Percentiles rank a stretch among this genome's conserved stretches.
Conservation (phyloP, 1,140 invertebrate species). For the Drosophila repleta region DNA sequence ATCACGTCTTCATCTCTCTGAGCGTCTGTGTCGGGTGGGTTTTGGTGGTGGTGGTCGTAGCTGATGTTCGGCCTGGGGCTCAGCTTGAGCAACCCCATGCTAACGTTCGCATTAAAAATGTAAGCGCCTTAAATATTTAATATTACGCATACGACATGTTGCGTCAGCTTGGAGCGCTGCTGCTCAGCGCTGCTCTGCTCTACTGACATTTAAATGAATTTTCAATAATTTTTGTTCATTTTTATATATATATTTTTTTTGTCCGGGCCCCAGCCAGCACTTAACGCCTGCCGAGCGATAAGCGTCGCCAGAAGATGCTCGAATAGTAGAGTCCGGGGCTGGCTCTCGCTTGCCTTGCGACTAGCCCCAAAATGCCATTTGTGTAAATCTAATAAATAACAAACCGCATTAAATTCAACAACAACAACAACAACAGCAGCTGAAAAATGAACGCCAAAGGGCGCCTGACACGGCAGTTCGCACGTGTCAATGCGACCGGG, state of each 20-base stretch:
- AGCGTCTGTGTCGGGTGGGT: too few relatives aligned
- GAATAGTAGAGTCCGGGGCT: slow-evolving; percentile 4
- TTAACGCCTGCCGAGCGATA: slow-evolving; percentile 54
- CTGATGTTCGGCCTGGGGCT: background rate
- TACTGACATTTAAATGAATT: slow-evolving; percentile 75
- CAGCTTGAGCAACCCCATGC: slow-evolving; percentile 23
- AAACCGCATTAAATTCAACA: slow-evolving; percentile 77
- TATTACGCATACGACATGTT: slow-evolving; percentile 79
- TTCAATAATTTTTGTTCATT: slow-evolving; percentile 66
- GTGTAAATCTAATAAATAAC: slow-evolving; percentile 79
- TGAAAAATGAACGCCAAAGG: slow-evolving; percentile 23
- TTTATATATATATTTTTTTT: too few relatives aligned
- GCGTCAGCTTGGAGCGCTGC: slow-evolving; percentile 37
- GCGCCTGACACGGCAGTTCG: slow-evolving; percentile 36
- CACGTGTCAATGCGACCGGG: slow-evolving; percentile 54
- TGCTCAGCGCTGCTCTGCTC: background rate
- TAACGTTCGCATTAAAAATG: slow-evolving; percentile 67
- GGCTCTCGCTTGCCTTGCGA: background rate
- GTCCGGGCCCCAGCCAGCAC: slow-evolving; percentile 47
- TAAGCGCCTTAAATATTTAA: slow-evolving; percentile 76
- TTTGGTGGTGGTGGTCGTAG: too few relatives aligned
- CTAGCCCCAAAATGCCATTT: slow-evolving; percentile 67
- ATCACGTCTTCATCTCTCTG: slow-evolving; percentile 6
- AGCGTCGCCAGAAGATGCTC: background rate
- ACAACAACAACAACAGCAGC: slow-evolving; percentile 20